Conservation (phyloP, 2,888 invertebrate species). For the Cephus nigrinus region DNA sequence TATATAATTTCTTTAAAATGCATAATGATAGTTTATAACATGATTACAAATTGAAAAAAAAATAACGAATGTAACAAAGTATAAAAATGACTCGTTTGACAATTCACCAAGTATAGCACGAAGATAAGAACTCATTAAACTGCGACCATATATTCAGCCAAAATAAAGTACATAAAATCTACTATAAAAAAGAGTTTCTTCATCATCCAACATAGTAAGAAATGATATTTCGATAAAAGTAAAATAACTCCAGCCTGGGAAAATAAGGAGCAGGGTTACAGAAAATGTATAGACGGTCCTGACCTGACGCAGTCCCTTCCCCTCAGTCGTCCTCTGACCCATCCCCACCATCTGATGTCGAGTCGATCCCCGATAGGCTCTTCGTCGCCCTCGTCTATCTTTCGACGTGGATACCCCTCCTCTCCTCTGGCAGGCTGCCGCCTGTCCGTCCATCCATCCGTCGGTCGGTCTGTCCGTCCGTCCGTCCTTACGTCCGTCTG, state of each 20-base stretch:
- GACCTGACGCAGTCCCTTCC: conserved; percentile 51
- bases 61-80: background rate
- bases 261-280: background rate
- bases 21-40: background rate
- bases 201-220: background rate
- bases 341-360: background rate
- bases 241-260: background rate
- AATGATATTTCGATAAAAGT: background rate
- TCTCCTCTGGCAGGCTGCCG: background rate
- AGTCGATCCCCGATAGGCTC: background rate
- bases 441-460: background rate
- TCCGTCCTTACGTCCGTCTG: conserved; percentile 51
- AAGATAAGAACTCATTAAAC: background rate
- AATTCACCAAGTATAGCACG: background rate
- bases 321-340: conserved; percentile 26
- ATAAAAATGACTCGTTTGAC: background rate
- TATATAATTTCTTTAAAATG: background rate
- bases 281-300: conserved; percentile 40
- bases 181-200: background rate
- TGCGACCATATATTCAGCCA: background rate
- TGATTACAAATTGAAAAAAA: background rate
- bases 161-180: background rate
- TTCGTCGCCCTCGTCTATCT: background rate
- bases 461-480: conserved; percentile 47
- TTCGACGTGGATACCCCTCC: background rate